A percentile compares a stretch with the other conserved stretches of the same genome.
phyloP scores from a whole-genome alignment of 2,113 vertebrate species.

The Pterocles gutturalis region DNA sequence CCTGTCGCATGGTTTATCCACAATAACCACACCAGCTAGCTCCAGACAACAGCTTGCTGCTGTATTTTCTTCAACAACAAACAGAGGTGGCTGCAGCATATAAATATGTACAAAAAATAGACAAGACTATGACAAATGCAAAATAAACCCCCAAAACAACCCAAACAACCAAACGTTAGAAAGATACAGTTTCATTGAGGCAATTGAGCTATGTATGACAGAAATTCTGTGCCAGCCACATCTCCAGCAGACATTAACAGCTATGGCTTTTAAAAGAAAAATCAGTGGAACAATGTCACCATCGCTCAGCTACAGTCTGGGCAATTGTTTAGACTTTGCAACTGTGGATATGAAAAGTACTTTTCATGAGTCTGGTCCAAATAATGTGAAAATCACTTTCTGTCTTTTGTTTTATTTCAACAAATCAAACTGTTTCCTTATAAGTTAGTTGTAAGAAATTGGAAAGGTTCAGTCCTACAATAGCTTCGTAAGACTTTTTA shows the following conservation, averaged over 20 bases:
- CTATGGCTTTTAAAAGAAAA: neutral
- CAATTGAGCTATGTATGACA: neutral
- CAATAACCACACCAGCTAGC: neutral
- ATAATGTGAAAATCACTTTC: neutral
- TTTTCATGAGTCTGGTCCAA: neutral
- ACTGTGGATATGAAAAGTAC: neutral
- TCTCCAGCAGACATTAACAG: neutral
- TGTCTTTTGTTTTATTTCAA: neutral
- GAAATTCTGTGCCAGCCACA: neutral
- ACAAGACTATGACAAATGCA: neutral
- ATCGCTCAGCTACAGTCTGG: neutral
- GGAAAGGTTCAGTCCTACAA: neutral
- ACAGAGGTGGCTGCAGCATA: neutral
- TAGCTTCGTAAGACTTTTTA: neutral
- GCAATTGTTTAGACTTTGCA: neutral
- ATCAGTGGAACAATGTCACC: neutral
- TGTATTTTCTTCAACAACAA: neutral
- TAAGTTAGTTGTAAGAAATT: neutral
- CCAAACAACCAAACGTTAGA: neutral
- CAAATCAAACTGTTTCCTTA: neutral
- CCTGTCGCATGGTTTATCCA: neutral
- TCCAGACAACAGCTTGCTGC: neutral
- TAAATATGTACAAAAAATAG: neutral
- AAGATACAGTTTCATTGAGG: neutral
- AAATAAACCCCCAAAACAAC: neutral